A percentile compares a stretch with the other conserved stretches of the same genome.
Evolutionary conservation across 2,113 vertebrate genomes (phyloP).

Genomic region (Cranoglanis bouderius): DNA sequence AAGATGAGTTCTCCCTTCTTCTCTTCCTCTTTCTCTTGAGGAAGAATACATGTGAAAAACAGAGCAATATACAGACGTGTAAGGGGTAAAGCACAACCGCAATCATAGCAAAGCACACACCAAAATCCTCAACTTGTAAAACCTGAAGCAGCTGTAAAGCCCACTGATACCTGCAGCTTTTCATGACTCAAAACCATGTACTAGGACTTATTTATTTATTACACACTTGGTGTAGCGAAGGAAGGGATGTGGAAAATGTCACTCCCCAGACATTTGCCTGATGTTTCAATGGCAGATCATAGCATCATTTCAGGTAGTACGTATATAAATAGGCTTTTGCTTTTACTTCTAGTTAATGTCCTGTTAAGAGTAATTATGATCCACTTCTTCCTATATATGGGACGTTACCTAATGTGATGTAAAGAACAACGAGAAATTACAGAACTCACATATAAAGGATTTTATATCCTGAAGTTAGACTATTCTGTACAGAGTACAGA

Average conservation of each 20-base stretch:
- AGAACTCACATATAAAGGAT: background rate
- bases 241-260: background rate
- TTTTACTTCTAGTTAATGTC: background rate
- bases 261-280: background rate
- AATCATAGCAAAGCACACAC: slow-evolving; percentile 14
- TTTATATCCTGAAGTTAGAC: background rate
- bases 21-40: background rate
- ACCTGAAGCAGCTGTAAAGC: slow-evolving; percentile 17
- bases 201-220: background rate
- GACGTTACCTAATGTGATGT: background rate
- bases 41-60: background rate
- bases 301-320: background rate
- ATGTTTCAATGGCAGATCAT: background rate
- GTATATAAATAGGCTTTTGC: background rate
- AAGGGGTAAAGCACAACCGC: slow-evolving; percentile 29
- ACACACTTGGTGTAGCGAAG: background rate
- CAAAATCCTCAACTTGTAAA: slow-evolving; percentile 18
- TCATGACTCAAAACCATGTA: background rate
- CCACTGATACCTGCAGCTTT: background rate
- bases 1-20: background rate
- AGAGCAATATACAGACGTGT: slow-evolving; percentile 32
- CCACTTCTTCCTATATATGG: background rate
- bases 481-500: background rate
- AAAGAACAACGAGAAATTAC: background rate
- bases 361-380: background rate